Evolutionary conservation across 2,888 invertebrate genomes (phyloP).

Genomic region (Piscicola geometra): DNA sequence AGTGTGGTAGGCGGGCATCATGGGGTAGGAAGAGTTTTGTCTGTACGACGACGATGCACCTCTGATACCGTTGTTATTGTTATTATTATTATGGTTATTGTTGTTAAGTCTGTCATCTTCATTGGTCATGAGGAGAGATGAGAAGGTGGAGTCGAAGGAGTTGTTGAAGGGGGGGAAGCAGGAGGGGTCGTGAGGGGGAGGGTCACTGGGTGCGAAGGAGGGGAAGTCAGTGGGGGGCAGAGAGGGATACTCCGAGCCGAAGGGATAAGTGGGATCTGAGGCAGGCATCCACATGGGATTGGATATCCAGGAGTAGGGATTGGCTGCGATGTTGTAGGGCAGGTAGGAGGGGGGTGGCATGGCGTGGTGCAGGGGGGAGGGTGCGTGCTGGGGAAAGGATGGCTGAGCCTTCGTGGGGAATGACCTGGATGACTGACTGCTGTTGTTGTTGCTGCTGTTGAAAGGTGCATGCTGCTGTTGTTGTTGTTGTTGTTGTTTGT

Average conservation of each 20-base stretch:
- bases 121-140: constrained; percentile 30
- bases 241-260: neutral
- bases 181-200: neutral
- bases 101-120: constrained; percentile 24
- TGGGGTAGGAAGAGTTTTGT: neutral
- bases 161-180: constrained; percentile 16
- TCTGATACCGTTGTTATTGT: neutral
- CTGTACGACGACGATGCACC: constrained; percentile 16
- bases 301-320: constrained; percentile 33
- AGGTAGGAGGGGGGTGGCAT: constrained; percentile 36
- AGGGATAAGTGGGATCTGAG: neutral
- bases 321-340: constrained; percentile 34
- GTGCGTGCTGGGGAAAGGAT: constrained; percentile 6
- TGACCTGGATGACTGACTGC: neutral
- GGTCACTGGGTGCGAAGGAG: neutral
- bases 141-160: constrained; percentile 30
- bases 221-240: neutral
- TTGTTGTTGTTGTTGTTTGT: neutral
- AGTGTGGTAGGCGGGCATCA: constrained; percentile 5
- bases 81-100: neutral
- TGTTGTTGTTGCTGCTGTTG: constrained; percentile 7
- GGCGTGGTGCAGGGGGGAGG: constrained; percentile 18
- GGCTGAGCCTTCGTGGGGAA: neutral
- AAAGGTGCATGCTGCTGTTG: neutral
- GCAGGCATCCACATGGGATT: constrained; percentile 32